Conservation (phyloP, 2,797 vertebrate species). For the Gallinago nigripennis region DNA sequence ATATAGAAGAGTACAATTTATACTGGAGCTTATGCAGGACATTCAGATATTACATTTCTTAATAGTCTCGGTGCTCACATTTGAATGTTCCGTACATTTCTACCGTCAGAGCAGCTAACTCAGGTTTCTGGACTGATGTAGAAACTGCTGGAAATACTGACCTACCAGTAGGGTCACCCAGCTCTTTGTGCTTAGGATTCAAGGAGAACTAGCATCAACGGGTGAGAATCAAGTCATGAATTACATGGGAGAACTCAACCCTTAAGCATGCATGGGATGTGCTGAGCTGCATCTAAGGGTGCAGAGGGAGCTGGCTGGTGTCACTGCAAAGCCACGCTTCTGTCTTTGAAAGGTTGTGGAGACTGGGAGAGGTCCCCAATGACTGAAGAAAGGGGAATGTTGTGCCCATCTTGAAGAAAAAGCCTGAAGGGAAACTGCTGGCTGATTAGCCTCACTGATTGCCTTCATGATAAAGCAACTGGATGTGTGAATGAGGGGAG, state of each 20-base stretch:
- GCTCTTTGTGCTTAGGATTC: not conserved
- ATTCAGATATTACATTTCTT: conserved; percentile 31
- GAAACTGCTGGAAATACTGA: not conserved
- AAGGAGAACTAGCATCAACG: not conserved
- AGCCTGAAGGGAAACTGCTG: not conserved
- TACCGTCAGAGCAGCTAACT: not conserved
- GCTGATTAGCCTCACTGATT: not conserved
- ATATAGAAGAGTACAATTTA: conserved; percentile 40
- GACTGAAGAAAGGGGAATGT: not conserved
- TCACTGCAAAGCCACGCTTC: not conserved
- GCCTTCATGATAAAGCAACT: not conserved
- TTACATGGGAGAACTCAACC: not conserved
- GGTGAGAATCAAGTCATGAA: not conserved
- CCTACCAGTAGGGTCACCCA: not conserved
- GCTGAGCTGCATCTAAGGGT: not conserved
- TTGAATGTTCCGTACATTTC: not conserved
- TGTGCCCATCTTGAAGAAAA: not conserved
- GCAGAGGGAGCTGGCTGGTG: not conserved
- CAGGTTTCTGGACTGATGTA: not conserved
- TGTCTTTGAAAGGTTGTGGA: not conserved
- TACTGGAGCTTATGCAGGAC: not conserved
- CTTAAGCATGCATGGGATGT: not conserved
- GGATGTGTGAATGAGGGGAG: not conserved
- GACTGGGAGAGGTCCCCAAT: not conserved
- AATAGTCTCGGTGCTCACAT: not conserved